phyloP scores from a whole-genome alignment of 2,888 invertebrate species.

The Pollenia griseotomentosa region DNA sequence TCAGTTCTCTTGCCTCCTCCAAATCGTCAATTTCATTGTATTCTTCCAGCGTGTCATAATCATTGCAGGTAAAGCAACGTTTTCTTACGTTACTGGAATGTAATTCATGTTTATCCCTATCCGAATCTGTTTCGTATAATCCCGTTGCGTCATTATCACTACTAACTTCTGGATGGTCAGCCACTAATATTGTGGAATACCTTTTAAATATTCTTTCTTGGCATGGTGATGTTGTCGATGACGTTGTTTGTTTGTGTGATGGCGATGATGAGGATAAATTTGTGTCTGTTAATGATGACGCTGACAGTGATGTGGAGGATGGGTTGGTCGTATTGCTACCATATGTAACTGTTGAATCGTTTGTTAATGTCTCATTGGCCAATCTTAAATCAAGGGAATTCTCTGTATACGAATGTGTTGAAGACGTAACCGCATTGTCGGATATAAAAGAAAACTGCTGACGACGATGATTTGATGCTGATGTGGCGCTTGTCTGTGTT shows the following conservation, averaged over 20 bases:
- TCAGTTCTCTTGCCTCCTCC: conserved; percentile 47
- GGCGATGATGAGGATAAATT: conserved; percentile 66
- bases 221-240: conserved; percentile 56
- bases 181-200: conserved; percentile 19
- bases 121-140: conserved; percentile 35
- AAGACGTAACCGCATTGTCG: conserved; percentile 69
- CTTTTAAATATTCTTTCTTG: conserved; percentile 39
- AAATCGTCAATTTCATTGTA: conserved; percentile 72
- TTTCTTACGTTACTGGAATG: conserved; percentile 53
- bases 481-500: conserved; percentile 34
- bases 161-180: neutral
- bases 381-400: conserved; percentile 45
- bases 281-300: conserved; percentile 63
- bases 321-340: conserved; percentile 62
- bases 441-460: conserved; percentile 45
- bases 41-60: conserved; percentile 36
- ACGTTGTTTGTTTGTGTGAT: conserved; percentile 59
- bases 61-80: conserved; percentile 48
- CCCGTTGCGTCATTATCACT: conserved; percentile 25
- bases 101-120: conserved; percentile 35
- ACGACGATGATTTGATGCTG: conserved; percentile 31
- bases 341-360: conserved; percentile 45
- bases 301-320: conserved; percentile 27
- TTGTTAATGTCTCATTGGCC: conserved; percentile 34
- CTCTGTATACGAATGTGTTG: conserved; percentile 56